Percentiles rank a stretch among this genome's conserved stretches.
phyloP scores from a whole-genome alignment of 2,797 vertebrate species.

The Bucorvus abyssinicus region DNA sequence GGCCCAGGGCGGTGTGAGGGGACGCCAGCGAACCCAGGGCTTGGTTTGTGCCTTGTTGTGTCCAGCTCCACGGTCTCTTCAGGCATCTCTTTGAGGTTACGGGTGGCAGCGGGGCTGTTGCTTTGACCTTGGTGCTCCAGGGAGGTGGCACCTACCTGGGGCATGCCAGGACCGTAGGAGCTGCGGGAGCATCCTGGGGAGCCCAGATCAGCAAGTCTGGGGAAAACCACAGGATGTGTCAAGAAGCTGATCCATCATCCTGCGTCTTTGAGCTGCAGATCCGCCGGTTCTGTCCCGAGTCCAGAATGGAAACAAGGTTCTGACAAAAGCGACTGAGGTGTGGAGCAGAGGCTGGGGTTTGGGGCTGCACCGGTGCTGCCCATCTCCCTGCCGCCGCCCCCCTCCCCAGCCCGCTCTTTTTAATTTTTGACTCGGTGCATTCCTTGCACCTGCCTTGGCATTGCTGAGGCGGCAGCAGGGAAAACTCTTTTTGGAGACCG shows the following conservation, averaged over 20 bases:
- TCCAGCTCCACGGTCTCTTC: fast-evolving
- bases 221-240: neutral
- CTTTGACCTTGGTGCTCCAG: neutral
- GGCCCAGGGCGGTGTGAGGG: fast-evolving
- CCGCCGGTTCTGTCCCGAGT: neutral
- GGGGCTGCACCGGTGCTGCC: neutral
- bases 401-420: neutral
- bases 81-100: fast-evolving
- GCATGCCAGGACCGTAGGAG: neutral
- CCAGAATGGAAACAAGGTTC: neutral
- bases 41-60: fast-evolving
- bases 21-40: neutral
- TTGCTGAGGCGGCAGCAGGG: neutral
- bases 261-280: fast-evolving
- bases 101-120: neutral
- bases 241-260: neutral
- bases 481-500: neutral
- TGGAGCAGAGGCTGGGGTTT: neutral
- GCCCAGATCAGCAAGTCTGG: neutral
- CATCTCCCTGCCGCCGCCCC: neutral
- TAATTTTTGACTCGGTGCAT: conserved; percentile 38
- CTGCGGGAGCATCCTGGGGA: neutral
- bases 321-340: neutral
- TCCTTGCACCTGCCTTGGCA: neutral
- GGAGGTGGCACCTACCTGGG: neutral